phyloP scores from a whole-genome alignment of 2,113 vertebrate species.

The Eulemur rufifrons region DNA sequence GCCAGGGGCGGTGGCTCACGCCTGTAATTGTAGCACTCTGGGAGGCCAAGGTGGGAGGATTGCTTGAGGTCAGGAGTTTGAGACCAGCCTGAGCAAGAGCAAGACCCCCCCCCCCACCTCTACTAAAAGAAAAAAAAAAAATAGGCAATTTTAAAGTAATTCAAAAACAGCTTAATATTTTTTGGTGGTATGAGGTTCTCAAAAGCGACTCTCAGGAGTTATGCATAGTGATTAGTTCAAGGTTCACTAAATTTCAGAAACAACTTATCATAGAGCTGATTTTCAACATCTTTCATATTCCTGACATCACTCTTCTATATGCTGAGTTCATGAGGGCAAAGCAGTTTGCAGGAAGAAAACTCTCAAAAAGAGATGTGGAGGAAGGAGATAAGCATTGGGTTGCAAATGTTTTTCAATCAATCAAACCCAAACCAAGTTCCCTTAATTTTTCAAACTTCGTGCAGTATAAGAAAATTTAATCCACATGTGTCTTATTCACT shows the following conservation, averaged over 20 bases:
- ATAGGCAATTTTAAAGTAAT: not conserved
- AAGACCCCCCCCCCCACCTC: too few species aligned
- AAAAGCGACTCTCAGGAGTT: not conserved
- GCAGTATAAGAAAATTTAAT: conserved; percentile 70
- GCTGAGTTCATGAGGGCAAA: not conserved
- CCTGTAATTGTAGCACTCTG: too few species aligned
- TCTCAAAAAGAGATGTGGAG: not conserved
- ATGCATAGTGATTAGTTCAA: not conserved
- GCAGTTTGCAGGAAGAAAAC: not conserved
- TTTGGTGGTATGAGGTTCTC: not conserved
- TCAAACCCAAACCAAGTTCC: conserved; percentile 50
- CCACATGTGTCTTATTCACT: conserved; percentile 67
- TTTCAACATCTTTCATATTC: conserved; percentile 16
- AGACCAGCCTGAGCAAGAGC: too few species aligned
- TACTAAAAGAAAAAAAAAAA: too few species aligned
- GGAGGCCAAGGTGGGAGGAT: too few species aligned
- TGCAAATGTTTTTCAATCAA: conserved; percentile 40
- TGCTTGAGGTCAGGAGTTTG: too few species aligned
- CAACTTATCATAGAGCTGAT: not conserved
- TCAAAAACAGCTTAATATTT: not conserved
- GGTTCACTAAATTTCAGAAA: not conserved
- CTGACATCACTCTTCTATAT: not conserved
- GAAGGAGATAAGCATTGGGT: not conserved
- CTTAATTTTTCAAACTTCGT: conserved; percentile 60
- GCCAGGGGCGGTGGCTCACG: too few species aligned